These are phyloP conservation scores for Drosophila sucinea DNA, from an alignment of 1,140 invertebrate species.

Conservation along the genomic window DNA sequence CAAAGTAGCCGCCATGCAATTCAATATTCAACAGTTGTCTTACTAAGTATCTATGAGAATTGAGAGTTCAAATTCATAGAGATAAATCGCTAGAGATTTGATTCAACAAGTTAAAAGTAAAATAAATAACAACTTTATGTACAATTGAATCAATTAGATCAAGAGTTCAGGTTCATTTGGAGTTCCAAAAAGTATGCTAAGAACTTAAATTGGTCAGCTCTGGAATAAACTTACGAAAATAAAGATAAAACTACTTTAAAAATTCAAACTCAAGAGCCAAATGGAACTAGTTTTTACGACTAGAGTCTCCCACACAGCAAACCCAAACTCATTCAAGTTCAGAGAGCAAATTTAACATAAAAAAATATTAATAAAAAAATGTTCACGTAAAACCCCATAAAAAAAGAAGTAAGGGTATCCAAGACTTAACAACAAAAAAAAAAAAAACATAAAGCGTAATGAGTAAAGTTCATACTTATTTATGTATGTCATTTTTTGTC, in stretches of 20 bases:
- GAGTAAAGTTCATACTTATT: neutral
- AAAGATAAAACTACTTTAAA: too few species aligned
- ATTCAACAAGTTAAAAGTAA: neutral
- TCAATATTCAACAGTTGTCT: slow-evolving; percentile 14
- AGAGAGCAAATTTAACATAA: neutral
- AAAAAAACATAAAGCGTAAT: neutral
- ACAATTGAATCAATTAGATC: too few species aligned
- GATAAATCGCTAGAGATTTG: slow-evolving; percentile 1
- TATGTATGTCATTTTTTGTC: neutral
- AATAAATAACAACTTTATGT: too few species aligned
- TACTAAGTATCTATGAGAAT: neutral
- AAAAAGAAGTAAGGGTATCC: neutral
- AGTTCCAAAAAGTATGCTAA: neutral
- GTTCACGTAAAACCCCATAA: neutral
- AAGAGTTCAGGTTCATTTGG: neutral
- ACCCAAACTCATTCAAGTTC: too few species aligned
- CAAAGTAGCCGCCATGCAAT: neutral
- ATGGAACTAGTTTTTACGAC: too few species aligned
- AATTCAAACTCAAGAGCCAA: too few species aligned
- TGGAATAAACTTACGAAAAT: too few species aligned
- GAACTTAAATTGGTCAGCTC: neutral
- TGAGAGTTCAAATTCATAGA: slow-evolving; percentile 7
- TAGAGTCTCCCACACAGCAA: too few species aligned
- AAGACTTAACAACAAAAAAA: neutral
- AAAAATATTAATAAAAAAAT: neutral